Percentiles rank a stretch among this genome's conserved stretches.
These are phyloP conservation scores for Cenopis cana DNA, from an alignment of 2,888 invertebrate genomes.

Conservation along the genomic window DNA sequence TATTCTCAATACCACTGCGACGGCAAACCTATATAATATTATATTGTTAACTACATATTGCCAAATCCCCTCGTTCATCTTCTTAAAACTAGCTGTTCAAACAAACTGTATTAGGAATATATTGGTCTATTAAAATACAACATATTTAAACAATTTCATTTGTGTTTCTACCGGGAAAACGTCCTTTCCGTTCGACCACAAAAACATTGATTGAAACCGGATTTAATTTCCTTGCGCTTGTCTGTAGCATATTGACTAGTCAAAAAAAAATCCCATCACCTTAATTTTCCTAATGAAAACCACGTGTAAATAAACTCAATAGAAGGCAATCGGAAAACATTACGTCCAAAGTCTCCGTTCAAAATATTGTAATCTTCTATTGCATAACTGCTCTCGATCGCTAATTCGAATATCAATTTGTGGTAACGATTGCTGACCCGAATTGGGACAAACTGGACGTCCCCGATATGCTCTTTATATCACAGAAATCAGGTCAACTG, in stretches of 20 bases:
- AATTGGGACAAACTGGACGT: conserved; percentile 43
- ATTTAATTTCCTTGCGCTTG: not conserved
- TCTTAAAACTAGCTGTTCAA: too few species aligned
- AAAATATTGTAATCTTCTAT: conserved; percentile 19
- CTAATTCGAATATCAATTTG: conserved; percentile 53
- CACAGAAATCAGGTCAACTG: conserved; percentile 27
- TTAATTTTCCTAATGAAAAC: conserved; percentile 9
- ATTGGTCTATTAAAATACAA: too few species aligned
- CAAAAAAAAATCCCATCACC: not conserved
- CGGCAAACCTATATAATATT: too few species aligned
- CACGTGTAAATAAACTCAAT: conserved; percentile 2
- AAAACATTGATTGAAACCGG: not conserved
- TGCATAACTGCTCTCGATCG: conserved; percentile 24
- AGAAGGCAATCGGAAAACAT: not conserved
- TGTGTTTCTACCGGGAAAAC: too few species aligned
- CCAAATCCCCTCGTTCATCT: too few species aligned
- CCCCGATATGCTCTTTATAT: conserved; percentile 21
- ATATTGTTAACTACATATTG: too few species aligned
- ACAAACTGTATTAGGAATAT: too few species aligned
- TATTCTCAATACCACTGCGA: too few species aligned
- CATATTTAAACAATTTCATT: too few species aligned
- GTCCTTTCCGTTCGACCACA: too few species aligned
- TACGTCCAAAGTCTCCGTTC: conserved; percentile 4
- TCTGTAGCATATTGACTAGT: too few species aligned
- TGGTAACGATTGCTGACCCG: conserved; percentile 49